Conservation (phyloP, 2,113 vertebrate species). For the Ardeotis arabs region DNA sequence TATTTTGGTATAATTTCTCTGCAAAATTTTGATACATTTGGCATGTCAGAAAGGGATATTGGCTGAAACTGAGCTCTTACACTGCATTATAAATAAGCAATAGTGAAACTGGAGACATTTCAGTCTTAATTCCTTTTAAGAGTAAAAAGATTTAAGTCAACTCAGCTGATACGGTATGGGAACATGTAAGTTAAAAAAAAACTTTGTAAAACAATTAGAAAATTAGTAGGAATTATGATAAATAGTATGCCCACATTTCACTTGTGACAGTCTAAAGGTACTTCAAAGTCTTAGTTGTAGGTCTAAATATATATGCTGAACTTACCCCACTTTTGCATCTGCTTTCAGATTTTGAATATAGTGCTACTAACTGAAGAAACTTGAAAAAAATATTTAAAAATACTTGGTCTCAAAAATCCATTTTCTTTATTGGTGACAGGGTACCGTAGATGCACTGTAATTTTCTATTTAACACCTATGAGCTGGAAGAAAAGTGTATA, state of each 20-base stretch:
- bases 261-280: background rate
- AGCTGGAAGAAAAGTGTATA: background rate
- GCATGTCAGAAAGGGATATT: background rate
- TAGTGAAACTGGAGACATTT: background rate
- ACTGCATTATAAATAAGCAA: background rate
- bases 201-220: background rate
- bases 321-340: background rate
- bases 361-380: background rate
- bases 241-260: background rate
- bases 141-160: background rate
- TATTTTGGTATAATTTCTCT: background rate
- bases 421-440: background rate
- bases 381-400: background rate
- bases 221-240: background rate
- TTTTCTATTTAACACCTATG: background rate
- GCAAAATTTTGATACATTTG: background rate
- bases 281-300: background rate
- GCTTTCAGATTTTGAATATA: background rate
- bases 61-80: background rate
- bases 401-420: background rate
- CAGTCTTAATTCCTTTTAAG: background rate
- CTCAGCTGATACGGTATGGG: background rate
- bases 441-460: background rate
- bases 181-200: background rate
- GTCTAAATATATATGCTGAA: background rate